Base-by-base conservation (phyloP, 2,797 vertebrate species). In the Tokudaia muenninki region DNA sequence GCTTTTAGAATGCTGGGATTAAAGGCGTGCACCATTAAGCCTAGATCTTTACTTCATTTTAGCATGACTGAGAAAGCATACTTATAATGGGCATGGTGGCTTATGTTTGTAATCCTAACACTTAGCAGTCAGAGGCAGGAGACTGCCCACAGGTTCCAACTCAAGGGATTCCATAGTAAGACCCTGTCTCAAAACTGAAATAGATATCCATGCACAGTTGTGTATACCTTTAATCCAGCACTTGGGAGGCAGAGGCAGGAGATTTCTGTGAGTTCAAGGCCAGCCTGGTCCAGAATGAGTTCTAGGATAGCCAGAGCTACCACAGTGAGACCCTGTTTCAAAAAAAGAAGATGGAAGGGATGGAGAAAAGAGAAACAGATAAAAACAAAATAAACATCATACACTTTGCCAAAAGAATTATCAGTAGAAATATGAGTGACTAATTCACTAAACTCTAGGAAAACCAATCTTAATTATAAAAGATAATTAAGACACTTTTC, bases 381-480 rank as follows among this genome's bases (percentile, higher is more conserved):
- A 75, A 75, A 77, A 77, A 11, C 7, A 77, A 47, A 52, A 80
- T 14, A 78, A 84, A 65, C 29, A 67, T 19, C 12, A 3, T 19
- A 86, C 3, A 67, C 4, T 94, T 74, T 92, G 26, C 67, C 86
- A 94, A 83, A 94, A 90, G 21, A 96, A 91, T 95, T 8, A 82
- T 97, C 52, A 86, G n/a, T 87, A 55, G 91, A 89, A 94, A 87
- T 72, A 55, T 89, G 34, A 92, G 65, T 41, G 34, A 95, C 91
- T 90, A 91, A 57, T 72, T 93, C 83, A 86, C 41, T 52, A 96
- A 91, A 72, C 22, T 14, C n/a, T 26, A 94, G 84, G 70, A 84
- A 93, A 97, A 90, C 52, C 52, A 52, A 52, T 52, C 52, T 52
- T 52, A 52, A 95, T 77, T 12, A 81, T 83, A 74, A 86, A 67